Evolutionary conservation across 2,113 vertebrate species (phyloP).

Genomic region (Silurus meridionalis): DNA sequence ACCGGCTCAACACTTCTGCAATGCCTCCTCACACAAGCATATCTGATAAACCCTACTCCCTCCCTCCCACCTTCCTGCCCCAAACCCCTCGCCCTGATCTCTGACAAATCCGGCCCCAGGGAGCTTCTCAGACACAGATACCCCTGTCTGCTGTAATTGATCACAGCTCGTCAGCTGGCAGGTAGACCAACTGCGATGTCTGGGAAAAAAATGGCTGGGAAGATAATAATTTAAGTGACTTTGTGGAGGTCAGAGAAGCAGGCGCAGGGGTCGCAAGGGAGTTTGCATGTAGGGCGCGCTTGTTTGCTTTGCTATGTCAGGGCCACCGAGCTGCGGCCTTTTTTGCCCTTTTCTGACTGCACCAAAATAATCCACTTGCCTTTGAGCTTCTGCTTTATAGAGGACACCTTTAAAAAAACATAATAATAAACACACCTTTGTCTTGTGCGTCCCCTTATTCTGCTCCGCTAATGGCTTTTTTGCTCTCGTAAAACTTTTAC

Average conservation of each 20-base stretch:
- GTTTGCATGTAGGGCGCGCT: slow-evolving; percentile 30
- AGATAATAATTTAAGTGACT: slow-evolving; percentile 78
- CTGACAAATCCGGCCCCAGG: slow-evolving; percentile 70
- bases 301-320: slow-evolving; percentile 49
- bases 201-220: slow-evolving; percentile 55
- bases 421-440: neutral
- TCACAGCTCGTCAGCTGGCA: slow-evolving; percentile 74
- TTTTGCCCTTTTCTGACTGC: neutral
- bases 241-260: slow-evolving; percentile 63
- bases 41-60: slow-evolving; percentile 60
- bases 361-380: slow-evolving; percentile 19
- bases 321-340: slow-evolving; percentile 10
- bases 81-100: slow-evolving; percentile 31
- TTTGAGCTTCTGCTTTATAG: neutral
- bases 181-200: slow-evolving; percentile 67
- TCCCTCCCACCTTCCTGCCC: slow-evolving; percentile 49
- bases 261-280: slow-evolving; percentile 58
- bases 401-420: neutral
- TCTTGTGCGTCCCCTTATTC: slow-evolving; percentile 9
- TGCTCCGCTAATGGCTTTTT: slow-evolving; percentile 52
- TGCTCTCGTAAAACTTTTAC: slow-evolving; percentile 52
- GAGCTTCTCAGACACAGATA: slow-evolving; percentile 71
- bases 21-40: slow-evolving; percentile 42
- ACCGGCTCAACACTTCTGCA: slow-evolving; percentile 44
- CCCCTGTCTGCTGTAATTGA: slow-evolving; percentile 73